A percentile compares a stretch with the other conserved stretches of the same genome.
Evolutionary conservation across 2,888 invertebrate genomes (phyloP).

Genomic region (Tipula lateralis): DNA sequence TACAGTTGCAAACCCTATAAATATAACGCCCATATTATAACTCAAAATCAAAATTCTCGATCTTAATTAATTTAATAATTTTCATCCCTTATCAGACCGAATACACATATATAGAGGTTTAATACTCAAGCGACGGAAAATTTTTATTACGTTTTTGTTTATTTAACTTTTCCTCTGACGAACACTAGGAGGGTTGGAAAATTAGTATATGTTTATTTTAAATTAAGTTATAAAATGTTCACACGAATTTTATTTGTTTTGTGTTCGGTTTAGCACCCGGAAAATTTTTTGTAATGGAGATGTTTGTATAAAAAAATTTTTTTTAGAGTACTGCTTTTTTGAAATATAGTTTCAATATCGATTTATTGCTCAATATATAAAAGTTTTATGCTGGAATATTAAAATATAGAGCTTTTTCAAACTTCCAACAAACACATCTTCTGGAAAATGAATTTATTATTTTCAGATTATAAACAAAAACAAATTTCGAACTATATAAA

Average conservation of each 20-base stretch:
- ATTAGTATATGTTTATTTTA: constrained; percentile 4
- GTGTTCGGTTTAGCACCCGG: background rate
- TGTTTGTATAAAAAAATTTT: background rate
- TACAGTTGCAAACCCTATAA: constrained; percentile 4
- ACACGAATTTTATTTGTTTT: background rate
- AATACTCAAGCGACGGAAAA: background rate
- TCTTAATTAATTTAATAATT: constrained; percentile 24
- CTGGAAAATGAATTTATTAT: background rate
- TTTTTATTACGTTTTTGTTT: background rate
- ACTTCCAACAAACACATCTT: background rate
- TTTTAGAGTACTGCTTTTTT: background rate
- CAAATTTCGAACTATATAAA: background rate
- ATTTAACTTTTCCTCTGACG: background rate
- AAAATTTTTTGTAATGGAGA: background rate
- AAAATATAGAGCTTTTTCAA: background rate
- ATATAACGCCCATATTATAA: background rate
- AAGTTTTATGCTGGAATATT: background rate
- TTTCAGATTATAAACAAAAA: background rate
- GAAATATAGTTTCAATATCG: background rate
- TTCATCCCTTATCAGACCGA: constrained; percentile 11
- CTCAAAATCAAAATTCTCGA: background rate
- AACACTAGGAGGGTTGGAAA: background rate
- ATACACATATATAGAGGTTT: background rate
- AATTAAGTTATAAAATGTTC: background rate
- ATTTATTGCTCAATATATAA: background rate